Conservation (phyloP, 2,797 vertebrate genomes). For the Valencia hispanica region DNA sequence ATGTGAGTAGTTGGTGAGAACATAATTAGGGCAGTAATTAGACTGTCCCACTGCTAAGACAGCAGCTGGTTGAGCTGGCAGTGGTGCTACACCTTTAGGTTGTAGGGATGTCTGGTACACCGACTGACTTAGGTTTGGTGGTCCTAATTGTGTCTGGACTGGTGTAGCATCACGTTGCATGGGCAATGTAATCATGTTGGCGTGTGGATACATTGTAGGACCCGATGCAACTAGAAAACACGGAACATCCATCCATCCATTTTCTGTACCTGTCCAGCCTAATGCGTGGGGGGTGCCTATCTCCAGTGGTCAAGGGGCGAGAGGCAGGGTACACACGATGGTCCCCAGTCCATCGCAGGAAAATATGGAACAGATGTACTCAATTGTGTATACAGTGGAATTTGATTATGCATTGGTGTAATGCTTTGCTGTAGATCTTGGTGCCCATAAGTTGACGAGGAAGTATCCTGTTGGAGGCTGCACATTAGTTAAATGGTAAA, state of each 20-base stretch:
- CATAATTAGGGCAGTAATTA: not conserved
- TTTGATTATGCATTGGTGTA: not conserved
- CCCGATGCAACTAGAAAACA: not conserved
- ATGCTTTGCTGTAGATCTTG: not conserved
- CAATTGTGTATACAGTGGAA: not conserved
- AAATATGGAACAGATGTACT: not conserved
- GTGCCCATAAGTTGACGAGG: not conserved
- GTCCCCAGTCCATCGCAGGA: too few relatives aligned
- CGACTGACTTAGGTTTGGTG: not conserved
- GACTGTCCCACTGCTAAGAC: not conserved
- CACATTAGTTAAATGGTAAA: not conserved
- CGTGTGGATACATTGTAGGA: not conserved
- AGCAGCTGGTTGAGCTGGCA: not conserved
- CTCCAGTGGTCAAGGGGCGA: too few relatives aligned
- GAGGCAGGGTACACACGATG: too few relatives aligned
- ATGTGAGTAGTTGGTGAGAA: not conserved
- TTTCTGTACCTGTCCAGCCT: too few relatives aligned
- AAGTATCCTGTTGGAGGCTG: not conserved
- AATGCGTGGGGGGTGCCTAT: too few relatives aligned
- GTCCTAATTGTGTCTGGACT: not conserved
- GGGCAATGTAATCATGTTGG: not conserved
- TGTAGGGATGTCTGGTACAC: not conserved
- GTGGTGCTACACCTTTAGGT: not conserved
- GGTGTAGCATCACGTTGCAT: not conserved
- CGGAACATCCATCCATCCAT: too few relatives aligned